Conservation (phyloP, 2,888 invertebrate species). For the Calameuta idolon region DNA sequence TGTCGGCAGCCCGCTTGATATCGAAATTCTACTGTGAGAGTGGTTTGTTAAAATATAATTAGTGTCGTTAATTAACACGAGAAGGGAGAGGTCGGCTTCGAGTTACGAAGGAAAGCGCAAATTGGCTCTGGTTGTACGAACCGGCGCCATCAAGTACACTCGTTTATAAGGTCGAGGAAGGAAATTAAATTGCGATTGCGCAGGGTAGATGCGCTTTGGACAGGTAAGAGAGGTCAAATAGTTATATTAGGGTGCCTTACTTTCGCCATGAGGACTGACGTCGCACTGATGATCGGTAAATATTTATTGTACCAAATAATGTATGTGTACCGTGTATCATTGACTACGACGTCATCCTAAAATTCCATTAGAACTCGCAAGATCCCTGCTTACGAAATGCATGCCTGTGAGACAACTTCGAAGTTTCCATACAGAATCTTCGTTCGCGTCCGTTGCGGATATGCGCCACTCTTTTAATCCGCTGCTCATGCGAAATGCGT, state of each 20-base stretch:
- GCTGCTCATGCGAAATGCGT: no score
- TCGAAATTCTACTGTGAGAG: slow-evolving; percentile 41
- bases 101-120: slow-evolving; percentile 36
- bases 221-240: slow-evolving; percentile 49
- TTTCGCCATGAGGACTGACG: slow-evolving; percentile 39
- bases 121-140: slow-evolving; percentile 31
- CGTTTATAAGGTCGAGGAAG: slow-evolving; percentile 47
- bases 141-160: slow-evolving; percentile 46
- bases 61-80: slow-evolving; percentile 38
- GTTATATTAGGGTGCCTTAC: slow-evolving; percentile 50
- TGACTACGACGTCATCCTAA: neutral
- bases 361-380: no score
- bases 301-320: slow-evolving; percentile 40
- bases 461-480: no score
- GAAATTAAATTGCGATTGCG: slow-evolving; percentile 53
- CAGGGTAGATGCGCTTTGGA: slow-evolving; percentile 40
- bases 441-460: no score
- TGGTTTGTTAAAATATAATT: slow-evolving; percentile 49
- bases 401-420: no score
- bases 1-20: slow-evolving; percentile 10
- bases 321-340: neutral
- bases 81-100: slow-evolving; percentile 30
- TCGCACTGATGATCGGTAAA: slow-evolving; percentile 43
- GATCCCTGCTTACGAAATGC: no score
- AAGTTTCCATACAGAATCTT: no score